phyloP scores from a whole-genome alignment of 2,888 invertebrate genomes.

The Andrena marginata region DNA sequence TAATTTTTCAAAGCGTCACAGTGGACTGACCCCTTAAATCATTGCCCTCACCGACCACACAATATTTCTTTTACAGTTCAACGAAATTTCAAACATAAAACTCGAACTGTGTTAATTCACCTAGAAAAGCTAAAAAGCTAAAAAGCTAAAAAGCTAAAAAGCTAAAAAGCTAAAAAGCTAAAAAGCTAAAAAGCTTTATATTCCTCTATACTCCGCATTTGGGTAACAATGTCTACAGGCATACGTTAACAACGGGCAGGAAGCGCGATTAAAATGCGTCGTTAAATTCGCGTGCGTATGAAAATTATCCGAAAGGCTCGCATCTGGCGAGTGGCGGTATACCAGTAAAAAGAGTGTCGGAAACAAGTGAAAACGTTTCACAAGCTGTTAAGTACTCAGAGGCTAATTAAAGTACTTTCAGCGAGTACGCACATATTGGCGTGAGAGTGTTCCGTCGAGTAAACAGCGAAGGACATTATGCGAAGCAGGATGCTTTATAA shows the following conservation, averaged over 20 bases:
- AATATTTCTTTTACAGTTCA: too few species aligned
- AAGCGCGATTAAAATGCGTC: slow-evolving; percentile 18
- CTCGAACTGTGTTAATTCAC: too few species aligned
- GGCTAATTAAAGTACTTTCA: slow-evolving; percentile 47
- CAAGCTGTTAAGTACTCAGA: slow-evolving; percentile 32
- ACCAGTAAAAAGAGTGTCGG: slow-evolving; percentile 4
- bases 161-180: neutral
- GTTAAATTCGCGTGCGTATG: neutral
- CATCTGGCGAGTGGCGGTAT: neutral
- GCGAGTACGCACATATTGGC: slow-evolving; percentile 39
- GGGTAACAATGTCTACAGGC: neutral
- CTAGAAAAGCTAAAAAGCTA: neutral
- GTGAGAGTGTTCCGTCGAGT: slow-evolving; percentile 35
- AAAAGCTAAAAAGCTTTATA: neutral
- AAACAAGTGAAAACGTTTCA: slow-evolving; percentile 47
- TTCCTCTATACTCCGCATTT: neutral
- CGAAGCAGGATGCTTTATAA: neutral
- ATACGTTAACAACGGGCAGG: slow-evolving; percentile 9
- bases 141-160: neutral
- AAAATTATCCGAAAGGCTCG: neutral
- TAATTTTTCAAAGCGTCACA: too few species aligned
- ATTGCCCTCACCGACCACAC: too few species aligned
- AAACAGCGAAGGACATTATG: slow-evolving; percentile 12
- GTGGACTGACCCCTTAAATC: too few species aligned
- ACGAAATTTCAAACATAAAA: too few species aligned